A percentile compares a stretch with the other conserved stretches of the same genome.
phyloP scores from a whole-genome alignment of 2,797 vertebrate species.

The Jordanella pulchra region DNA sequence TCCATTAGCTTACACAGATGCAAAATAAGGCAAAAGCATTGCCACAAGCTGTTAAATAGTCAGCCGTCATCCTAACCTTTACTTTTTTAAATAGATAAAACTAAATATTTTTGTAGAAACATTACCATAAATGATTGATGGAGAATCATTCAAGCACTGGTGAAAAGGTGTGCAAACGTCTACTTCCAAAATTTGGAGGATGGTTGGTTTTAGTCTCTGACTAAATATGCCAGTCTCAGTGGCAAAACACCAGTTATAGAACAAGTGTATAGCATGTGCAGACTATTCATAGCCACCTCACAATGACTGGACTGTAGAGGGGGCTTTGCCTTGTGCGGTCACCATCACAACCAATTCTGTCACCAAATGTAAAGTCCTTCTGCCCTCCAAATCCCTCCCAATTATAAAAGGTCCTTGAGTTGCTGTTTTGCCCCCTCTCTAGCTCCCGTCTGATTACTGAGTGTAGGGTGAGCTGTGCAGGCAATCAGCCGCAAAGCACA shows the following conservation, averaged over 20 bases:
- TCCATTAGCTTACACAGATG: conserved; percentile 21
- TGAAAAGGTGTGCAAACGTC: conserved; percentile 16
- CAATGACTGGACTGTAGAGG: conserved; percentile 58
- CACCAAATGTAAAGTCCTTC: conserved; percentile 78
- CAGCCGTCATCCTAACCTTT: not conserved
- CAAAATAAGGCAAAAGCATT: conserved; percentile 17
- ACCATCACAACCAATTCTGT: conserved; percentile 67
- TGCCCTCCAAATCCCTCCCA: conserved; percentile 76
- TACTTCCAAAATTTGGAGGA: conserved; percentile 8
- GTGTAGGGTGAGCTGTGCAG: conserved; percentile 73
- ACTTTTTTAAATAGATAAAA: not conserved
- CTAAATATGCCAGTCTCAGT: conserved; percentile 20
- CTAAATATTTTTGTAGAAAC: conserved; percentile 2
- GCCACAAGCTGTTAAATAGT: not conserved
- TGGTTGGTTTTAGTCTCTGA: conserved; percentile 26
- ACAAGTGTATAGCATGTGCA: conserved; percentile 24
- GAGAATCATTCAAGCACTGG: conserved; percentile 14
- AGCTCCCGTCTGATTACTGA: conserved; percentile 83
- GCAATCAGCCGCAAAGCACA: conserved; percentile 81
- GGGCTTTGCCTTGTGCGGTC: conserved; percentile 46
- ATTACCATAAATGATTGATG: not conserved
- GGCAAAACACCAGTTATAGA: conserved; percentile 31
- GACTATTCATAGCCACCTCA: conserved; percentile 53
- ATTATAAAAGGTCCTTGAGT: conserved; percentile 84
- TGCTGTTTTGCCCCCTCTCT: conserved; percentile 75